phyloP scores from a whole-genome alignment of 2,888 invertebrate genomes.

The Lymantria monacha region DNA sequence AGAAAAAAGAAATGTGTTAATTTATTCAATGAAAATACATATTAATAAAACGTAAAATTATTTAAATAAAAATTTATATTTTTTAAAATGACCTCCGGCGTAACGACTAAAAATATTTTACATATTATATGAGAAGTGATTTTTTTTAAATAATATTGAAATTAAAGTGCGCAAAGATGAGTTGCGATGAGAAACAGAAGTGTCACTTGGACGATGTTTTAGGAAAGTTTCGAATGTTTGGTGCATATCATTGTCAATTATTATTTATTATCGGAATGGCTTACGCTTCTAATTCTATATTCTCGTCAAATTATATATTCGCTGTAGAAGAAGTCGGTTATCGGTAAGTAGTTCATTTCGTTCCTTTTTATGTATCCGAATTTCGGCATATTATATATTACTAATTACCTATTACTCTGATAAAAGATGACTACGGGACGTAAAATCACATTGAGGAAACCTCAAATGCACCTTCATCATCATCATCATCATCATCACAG shows the following conservation, averaged over 20 bases:
- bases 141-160: background rate
- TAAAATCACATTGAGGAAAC: too few species aligned
- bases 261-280: constrained; percentile 80
- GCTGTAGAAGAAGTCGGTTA: constrained; percentile 83
- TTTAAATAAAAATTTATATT: too few species aligned
- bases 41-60: background rate
- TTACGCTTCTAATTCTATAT: constrained; percentile 82
- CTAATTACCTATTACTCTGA: too few species aligned
- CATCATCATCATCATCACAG: too few species aligned
- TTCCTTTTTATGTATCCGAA: too few species aligned
- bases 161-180: constrained; percentile 9
- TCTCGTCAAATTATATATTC: constrained; percentile 84
- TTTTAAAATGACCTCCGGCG: background rate
- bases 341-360: constrained; percentile 40
- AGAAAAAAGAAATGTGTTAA: background rate
- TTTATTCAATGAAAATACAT: background rate
- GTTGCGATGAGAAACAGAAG: constrained; percentile 17
- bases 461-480: too few species aligned
- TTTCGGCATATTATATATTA: too few species aligned
- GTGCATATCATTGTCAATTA: constrained; percentile 80
- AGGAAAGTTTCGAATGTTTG: constrained; percentile 74
- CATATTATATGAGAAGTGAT: too few species aligned
- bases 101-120: background rate
- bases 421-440: too few species aligned
- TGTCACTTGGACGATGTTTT: constrained; percentile 63